Evolutionary conservation across 2,797 vertebrate species (phyloP), one percentile per base, ranked within the genome.

Genomic region (Fringilla coelebs): DNA sequence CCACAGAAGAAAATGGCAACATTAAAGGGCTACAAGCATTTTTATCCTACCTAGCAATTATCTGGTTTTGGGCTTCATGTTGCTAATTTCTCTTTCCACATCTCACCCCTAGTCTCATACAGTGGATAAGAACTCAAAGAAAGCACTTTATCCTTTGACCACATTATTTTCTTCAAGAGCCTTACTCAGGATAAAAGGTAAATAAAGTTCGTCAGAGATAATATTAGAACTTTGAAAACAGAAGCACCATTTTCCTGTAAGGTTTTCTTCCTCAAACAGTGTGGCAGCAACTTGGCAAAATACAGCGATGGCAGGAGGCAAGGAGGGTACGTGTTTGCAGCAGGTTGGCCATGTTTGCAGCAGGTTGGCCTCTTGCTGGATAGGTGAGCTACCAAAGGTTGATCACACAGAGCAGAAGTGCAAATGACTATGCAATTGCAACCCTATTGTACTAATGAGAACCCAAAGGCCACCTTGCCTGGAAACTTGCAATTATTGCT

Each of bases 401-500:
- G 57, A 70, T 91, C 62, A 63, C 28, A 68, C 13, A 38, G 31
- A 76, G 60, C 49, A 68, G n/a, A 80, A 79, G 54, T 88, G 89
- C 34, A 93, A 95, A 93, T 78, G 41, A 93, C 52, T 61, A n/a
- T 38, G 0, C 1, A 88, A 90, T 85, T 85, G 66, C 45, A 87
- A 61, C 11, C 36, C 63, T 82, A 8, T 45, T 67, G 73, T 61
- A 77, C 83, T 96, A 97, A 95, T 82, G 43, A 91, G 73, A 88
- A 80, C 67, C 61, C 65, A 93, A 91, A 96, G 54, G 65, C 70
- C 89, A 79, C 46, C 76, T 77, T 1, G 0, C 28, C 43, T 88
- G 16, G 19, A 91, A 97, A 71, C 25, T 40, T 76, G 52, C 41
- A 89, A 88, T 96, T 95, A 94, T 17, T 86, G 40, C 45, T 92